Conservation (phyloP, 2,888 invertebrate genomes). For the Athrips mouffetella region DNA sequence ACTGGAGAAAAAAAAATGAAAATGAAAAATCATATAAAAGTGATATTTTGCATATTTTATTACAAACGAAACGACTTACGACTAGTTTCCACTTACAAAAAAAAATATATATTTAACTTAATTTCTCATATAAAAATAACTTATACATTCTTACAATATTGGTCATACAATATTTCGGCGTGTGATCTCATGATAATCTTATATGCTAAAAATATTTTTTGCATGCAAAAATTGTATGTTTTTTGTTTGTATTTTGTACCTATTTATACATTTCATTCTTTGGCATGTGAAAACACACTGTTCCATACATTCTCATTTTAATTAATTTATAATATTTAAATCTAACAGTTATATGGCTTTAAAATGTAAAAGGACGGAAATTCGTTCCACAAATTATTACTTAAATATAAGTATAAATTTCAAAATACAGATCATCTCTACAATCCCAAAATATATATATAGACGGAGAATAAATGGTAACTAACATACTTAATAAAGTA, state of each 20-base stretch:
- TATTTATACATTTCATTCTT: conserved; percentile 55
- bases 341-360: conserved; percentile 36
- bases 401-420: conserved; percentile 11
- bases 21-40: background rate
- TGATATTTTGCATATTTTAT: conserved; percentile 36
- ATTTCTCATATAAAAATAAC: conserved; percentile 46
- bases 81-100: conserved; percentile 56
- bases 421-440: conserved; percentile 1
- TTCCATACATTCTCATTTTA: conserved; percentile 34
- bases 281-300: conserved; percentile 58
- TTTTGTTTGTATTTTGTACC: conserved; percentile 48
- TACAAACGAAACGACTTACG: conserved; percentile 67
- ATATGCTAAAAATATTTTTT: conserved; percentile 36
- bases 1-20: no score
- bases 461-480: background rate
- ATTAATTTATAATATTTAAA: conserved; percentile 17
- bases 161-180: conserved; percentile 26
- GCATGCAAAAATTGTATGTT: conserved; percentile 54
- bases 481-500: background rate
- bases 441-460: conserved; percentile 4
- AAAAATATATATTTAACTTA: conserved; percentile 38
- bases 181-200: conserved; percentile 26
- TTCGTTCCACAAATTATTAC: conserved; percentile 36
- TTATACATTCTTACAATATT: conserved; percentile 30
- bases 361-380: conserved; percentile 46